phyloP scores from a whole-genome alignment of 2,888 invertebrate species.

The Tanaodytes sp. region DNA sequence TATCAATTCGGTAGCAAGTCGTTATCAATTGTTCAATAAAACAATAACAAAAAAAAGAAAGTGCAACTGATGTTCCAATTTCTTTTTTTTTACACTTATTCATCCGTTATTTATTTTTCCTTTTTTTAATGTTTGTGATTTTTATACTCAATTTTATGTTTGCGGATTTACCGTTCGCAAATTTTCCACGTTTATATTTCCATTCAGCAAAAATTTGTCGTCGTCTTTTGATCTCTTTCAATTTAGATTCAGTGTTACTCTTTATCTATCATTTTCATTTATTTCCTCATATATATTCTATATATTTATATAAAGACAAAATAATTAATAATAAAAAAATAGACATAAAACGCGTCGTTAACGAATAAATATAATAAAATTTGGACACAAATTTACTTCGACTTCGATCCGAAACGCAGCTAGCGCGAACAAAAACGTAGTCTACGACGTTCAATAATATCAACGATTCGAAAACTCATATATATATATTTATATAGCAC shows the following conservation, averaged over 20 bases:
- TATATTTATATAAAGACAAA: slow-evolving; percentile 51
- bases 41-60: slow-evolving; percentile 48
- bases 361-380: slow-evolving; percentile 67
- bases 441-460: slow-evolving; percentile 39
- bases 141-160: too few relatives aligned
- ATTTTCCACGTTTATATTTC: slow-evolving; percentile 33
- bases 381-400: slow-evolving; percentile 62
- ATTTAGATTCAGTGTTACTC: slow-evolving; percentile 37
- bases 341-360: slow-evolving; percentile 53
- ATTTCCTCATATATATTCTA: slow-evolving; percentile 47
- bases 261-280: slow-evolving; percentile 34
- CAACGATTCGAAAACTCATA: slow-evolving; percentile 37
- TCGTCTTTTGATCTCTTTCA: slow-evolving; percentile 13
- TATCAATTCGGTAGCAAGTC: slow-evolving; percentile 65
- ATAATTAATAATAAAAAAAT: slow-evolving; percentile 53
- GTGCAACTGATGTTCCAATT: slow-evolving; percentile 48
- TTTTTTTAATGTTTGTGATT: slow-evolving; percentile 23
- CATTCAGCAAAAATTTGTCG: slow-evolving; percentile 19
- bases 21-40: slow-evolving; percentile 47
- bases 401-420: slow-evolving; percentile 48
- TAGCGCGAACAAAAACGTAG: slow-evolving; percentile 44
- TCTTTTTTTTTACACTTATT: slow-evolving; percentile 37
- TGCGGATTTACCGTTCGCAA: not conserved
- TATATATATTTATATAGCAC: slow-evolving; percentile 40
- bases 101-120: slow-evolving; percentile 11